Conservation (phyloP, 2,113 vertebrate species). For the Microcebus murinus region DNA sequence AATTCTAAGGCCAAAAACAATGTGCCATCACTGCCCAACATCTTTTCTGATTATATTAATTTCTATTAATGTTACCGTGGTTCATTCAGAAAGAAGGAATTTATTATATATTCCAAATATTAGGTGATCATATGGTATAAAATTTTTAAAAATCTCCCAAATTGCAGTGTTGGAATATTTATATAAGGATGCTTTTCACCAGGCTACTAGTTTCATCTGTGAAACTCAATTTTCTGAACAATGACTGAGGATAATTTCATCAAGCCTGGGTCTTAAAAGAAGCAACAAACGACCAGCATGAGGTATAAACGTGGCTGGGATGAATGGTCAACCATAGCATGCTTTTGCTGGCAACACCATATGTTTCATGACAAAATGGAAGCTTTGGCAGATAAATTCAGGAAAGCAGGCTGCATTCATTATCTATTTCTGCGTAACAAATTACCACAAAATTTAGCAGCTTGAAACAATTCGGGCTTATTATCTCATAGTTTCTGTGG, state of each 20-base stretch:
- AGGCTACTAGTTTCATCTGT: background rate
- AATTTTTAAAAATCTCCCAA: background rate
- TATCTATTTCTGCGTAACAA: background rate
- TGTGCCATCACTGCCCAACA: background rate
- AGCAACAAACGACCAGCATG: background rate
- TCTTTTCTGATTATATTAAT: background rate
- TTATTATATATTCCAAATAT: background rate
- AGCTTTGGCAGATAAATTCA: background rate
- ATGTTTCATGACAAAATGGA: background rate
- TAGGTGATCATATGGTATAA: background rate
- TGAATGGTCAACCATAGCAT: background rate
- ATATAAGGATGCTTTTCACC: background rate
- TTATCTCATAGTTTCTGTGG: background rate
- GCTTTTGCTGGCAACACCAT: background rate
- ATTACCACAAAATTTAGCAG: background rate
- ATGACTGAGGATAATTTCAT: conserved; percentile 1
- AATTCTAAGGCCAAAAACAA: background rate
- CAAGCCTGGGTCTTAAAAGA: background rate
- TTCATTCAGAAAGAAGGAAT: background rate
- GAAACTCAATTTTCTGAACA: conserved; percentile 41
- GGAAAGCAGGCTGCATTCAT: background rate
- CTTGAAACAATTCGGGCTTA: background rate
- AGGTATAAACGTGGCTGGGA: background rate
- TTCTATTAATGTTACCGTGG: background rate
- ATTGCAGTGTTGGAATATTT: background rate